Percentiles rank a stretch among this genome's conserved stretches.
These are phyloP conservation scores for Acrocephalus scirpaceus DNA, from an alignment of 2,797 vertebrate genomes.

Conservation along the genomic window DNA sequence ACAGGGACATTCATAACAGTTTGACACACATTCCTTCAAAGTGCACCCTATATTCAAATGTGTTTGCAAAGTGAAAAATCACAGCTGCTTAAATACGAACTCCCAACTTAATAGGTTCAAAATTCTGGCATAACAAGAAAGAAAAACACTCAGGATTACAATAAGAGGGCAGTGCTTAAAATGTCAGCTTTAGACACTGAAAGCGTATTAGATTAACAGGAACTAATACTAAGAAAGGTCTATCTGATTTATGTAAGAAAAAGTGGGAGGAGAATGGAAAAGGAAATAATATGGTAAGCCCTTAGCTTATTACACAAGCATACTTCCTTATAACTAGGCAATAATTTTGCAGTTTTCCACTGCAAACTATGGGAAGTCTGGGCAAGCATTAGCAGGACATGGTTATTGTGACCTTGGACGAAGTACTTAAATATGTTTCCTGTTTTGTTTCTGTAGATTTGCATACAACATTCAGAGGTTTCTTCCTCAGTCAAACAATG, in stretches of 20 bases:
- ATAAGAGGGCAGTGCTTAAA: background rate
- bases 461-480: background rate
- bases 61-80: background rate
- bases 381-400: background rate
- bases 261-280: background rate
- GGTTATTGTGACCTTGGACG: background rate
- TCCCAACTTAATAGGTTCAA: background rate
- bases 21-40: slow-evolving; percentile 49
- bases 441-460: background rate
- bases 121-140: background rate
- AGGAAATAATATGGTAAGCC: background rate
- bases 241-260: background rate
- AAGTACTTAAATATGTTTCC: background rate
- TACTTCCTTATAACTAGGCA: background rate
- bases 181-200: no score
- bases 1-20: background rate
- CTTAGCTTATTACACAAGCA: background rate
- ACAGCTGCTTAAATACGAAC: background rate
- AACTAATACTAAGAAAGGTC: background rate
- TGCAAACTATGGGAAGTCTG: background rate
- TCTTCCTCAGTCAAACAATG: background rate
- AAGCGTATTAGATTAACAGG: background rate
- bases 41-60: slow-evolving; percentile 14
- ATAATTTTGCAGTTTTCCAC: background rate
- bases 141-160: background rate